Evolutionary conservation across 2,888 invertebrate species (phyloP).

Genomic region (Agrochola macilenta): DNA sequence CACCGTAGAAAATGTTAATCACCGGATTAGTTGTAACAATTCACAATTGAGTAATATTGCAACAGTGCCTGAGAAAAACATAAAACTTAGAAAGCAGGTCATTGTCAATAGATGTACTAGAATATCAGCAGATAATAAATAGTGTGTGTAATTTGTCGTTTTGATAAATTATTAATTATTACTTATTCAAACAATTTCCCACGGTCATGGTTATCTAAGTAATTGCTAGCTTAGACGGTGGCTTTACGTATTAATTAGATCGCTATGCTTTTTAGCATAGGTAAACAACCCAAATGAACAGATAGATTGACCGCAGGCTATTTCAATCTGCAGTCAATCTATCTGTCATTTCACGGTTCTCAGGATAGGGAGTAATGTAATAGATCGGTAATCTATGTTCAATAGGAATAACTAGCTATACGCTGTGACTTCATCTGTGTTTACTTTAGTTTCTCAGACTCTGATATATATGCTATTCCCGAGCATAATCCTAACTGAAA

Average conservation of each 20-base stretch:
- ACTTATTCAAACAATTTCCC: not conserved
- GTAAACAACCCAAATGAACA: not conserved
- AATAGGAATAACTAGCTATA: not conserved
- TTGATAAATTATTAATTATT: conserved; percentile 33
- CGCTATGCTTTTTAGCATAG: not conserved
- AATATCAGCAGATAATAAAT: conserved; percentile 48
- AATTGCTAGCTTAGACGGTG: not conserved
- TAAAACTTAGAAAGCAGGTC: conserved; percentile 82
- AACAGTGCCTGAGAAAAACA: conserved; percentile 71
- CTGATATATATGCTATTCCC: not conserved
- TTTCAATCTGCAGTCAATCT: conserved; percentile 25
- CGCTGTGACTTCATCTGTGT: not conserved
- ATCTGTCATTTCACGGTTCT: conserved; percentile 6
- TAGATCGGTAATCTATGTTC: not conserved
- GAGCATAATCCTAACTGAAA: too few relatives aligned
- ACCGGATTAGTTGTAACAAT: conserved; percentile 51
- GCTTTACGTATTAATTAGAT: not conserved
- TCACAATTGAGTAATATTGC: conserved; percentile 66
- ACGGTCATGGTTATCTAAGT: conserved; percentile 13
- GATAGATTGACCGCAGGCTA: conserved; percentile 11
- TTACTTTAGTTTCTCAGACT: not conserved
- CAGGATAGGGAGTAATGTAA: not conserved
- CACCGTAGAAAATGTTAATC: conserved; percentile 49
- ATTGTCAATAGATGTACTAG: conserved; percentile 71
- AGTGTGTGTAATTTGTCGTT: conserved; percentile 18